phyloP scores from a whole-genome alignment of 2,888 invertebrate species.

The Mesorhabditis belari region DNA sequence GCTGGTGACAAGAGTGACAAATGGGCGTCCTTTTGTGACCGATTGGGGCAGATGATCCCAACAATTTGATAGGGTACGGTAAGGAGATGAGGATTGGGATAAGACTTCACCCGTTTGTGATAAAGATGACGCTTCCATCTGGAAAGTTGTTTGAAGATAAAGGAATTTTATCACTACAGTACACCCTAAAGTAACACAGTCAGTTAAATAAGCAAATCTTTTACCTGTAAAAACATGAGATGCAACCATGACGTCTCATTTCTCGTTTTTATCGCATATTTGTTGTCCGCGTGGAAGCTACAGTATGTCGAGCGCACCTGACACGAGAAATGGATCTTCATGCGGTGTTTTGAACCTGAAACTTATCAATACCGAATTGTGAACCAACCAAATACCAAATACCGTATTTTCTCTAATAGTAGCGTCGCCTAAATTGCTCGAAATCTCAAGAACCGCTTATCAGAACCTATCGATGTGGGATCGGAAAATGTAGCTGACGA shows the following conservation, averaged over 20 bases:
- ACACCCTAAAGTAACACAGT: no score
- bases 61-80: slow-evolving; percentile 67
- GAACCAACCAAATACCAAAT: no score
- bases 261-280: slow-evolving; percentile 61
- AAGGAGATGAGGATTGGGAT: slow-evolving; percentile 55
- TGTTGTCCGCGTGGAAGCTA: slow-evolving; percentile 64
- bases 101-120: slow-evolving; percentile 54
- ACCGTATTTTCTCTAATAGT: no score
- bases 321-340: slow-evolving; percentile 81
- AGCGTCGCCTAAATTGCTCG: no score
- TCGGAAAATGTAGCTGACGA: no score
- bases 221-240: slow-evolving; percentile 83
- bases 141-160: not conserved
- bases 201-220: not conserved
- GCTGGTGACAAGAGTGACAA: slow-evolving; percentile 76
- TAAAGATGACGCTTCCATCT: slow-evolving; percentile 34
- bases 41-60: slow-evolving; percentile 90
- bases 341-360: slow-evolving; percentile 75
- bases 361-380: no score
- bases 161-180: no score
- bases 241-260: slow-evolving; percentile 86
- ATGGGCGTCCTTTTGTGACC: slow-evolving; percentile 66
- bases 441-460: no score
- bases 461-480: no score
- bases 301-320: slow-evolving; percentile 75